A percentile compares a stretch with the other conserved stretches of the same genome.
These are phyloP conservation scores for Microchirus variegatus DNA, from an alignment of 2,797 vertebrate species.

Conservation along the genomic window DNA sequence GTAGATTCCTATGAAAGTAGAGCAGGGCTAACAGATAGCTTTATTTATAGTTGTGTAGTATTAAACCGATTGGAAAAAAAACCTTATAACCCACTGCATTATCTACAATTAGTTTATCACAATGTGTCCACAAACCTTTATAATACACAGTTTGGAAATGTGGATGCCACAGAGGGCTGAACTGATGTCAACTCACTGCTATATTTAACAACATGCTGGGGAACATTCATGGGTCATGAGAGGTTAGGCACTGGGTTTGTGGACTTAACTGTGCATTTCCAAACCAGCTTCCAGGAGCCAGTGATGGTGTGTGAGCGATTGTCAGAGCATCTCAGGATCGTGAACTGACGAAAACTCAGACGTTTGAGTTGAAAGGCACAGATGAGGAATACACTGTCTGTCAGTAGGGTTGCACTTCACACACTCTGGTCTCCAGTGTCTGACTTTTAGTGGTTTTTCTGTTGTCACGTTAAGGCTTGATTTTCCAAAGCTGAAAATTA, in stretches of 20 bases:
- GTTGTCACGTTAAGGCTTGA: conserved; percentile 87
- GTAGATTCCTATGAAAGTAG: conserved; percentile 21
- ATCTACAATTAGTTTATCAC: conserved; percentile 19
- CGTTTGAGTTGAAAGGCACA: conserved; percentile 49
- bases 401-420: conserved; percentile 79
- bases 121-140: conserved; percentile 24
- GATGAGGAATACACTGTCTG: conserved; percentile 38
- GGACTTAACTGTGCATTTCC: conserved; percentile 13
- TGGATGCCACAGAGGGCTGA: conserved; percentile 19
- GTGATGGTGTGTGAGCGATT: conserved; percentile 33
- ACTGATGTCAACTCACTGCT: conserved; percentile 12
- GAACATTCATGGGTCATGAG: conserved; percentile 53
- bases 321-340: conserved; percentile 51
- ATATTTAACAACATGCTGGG: conserved; percentile 36
- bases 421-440: conserved; percentile 54
- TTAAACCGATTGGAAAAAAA: conserved; percentile 13
- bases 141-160: conserved; percentile 18
- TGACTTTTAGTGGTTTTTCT: conserved; percentile 45
- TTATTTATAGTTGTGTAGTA: conserved; percentile 21
- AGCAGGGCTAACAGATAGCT: conserved; percentile 8
- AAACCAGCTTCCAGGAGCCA: conserved; percentile 28
- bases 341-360: conserved; percentile 29
- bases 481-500: conserved; percentile 92
- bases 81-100: conserved; percentile 13
- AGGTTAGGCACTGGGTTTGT: conserved; percentile 50